phyloP scores from a whole-genome alignment of 2,797 vertebrate species.

The Neosilurus mollespiculum region DNA sequence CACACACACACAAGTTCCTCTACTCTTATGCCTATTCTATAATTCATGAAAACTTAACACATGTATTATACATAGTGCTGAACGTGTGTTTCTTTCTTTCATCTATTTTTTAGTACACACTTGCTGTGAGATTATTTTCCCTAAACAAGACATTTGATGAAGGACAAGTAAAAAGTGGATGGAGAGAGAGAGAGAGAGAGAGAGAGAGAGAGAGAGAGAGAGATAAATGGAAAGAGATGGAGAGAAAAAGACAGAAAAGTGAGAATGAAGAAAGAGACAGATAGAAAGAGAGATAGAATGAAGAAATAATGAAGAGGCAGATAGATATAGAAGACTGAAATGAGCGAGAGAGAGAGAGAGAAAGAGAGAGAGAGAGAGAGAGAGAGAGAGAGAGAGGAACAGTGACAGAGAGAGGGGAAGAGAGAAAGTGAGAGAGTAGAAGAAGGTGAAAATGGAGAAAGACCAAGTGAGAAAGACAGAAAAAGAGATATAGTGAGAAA shows the following conservation, averaged over 20 bases:
- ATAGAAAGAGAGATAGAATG: no score
- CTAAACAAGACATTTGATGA: neutral
- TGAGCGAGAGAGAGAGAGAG: neutral
- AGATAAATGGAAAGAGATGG: neutral
- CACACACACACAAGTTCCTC: neutral
- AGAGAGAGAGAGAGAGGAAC: no score
- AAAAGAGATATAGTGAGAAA: no score
- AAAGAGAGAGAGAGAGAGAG: no score
- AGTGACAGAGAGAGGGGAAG: no score
- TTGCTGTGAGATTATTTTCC: neutral
- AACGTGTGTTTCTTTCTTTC: neutral
- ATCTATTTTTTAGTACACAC: neutral
- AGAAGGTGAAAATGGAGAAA: neutral
- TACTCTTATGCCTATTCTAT: neutral
- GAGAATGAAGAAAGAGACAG: no score
- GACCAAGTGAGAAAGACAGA: no score
- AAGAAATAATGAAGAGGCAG: no score
- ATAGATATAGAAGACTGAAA: no score
- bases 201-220: neutral
- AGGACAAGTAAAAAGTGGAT: neutral
- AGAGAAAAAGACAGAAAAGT: neutral
- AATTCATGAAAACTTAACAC: neutral
- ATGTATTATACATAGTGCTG: neutral
- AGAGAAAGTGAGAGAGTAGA: no score
- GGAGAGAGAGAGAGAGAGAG: neutral